Conservation (phyloP, 2,113 vertebrate species). For the Eptesicus fuscus region DNA sequence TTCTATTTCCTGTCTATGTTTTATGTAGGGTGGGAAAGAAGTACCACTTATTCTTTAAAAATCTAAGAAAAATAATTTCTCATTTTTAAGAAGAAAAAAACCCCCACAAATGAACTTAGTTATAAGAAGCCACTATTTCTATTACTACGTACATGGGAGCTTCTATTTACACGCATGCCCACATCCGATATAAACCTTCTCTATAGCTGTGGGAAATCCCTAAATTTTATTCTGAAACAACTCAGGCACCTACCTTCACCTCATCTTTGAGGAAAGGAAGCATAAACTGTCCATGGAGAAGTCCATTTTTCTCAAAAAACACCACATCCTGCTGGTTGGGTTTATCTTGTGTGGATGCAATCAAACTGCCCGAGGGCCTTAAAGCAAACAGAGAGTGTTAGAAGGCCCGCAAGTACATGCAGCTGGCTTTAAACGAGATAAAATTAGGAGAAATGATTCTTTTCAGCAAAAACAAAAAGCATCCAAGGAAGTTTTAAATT, state of each 20-base stretch:
- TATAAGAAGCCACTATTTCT: not conserved
- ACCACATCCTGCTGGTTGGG: constrained; percentile 94
- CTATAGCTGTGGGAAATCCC: not conserved
- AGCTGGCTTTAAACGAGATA: not conserved
- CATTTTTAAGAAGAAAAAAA: not conserved
- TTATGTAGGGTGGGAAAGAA: not conserved
- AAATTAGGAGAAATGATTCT: not conserved
- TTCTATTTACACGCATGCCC: not conserved
- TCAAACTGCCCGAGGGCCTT: constrained; percentile 94
- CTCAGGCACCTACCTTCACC: constrained; percentile 83
- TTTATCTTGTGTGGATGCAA: constrained; percentile 91
- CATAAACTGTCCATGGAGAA: constrained; percentile 95
- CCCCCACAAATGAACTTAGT: not conserved
- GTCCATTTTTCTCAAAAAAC: constrained; percentile 98
- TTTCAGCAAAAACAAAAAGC: not conserved
- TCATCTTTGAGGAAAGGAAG: constrained; percentile 90
- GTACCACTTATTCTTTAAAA: not conserved
- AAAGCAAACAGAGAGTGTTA: constrained; percentile 33
- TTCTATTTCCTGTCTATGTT: not conserved
- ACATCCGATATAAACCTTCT: not conserved
- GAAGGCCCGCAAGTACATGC: no score
- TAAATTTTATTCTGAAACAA: not conserved
- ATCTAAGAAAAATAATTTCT: not conserved
- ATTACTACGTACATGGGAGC: not conserved
- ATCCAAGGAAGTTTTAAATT: not conserved